Percentiles rank a stretch among this genome's conserved stretches.
Evolutionary conservation across 2,113 vertebrate genomes (phyloP).

Genomic region (Mastomys natalensis): DNA sequence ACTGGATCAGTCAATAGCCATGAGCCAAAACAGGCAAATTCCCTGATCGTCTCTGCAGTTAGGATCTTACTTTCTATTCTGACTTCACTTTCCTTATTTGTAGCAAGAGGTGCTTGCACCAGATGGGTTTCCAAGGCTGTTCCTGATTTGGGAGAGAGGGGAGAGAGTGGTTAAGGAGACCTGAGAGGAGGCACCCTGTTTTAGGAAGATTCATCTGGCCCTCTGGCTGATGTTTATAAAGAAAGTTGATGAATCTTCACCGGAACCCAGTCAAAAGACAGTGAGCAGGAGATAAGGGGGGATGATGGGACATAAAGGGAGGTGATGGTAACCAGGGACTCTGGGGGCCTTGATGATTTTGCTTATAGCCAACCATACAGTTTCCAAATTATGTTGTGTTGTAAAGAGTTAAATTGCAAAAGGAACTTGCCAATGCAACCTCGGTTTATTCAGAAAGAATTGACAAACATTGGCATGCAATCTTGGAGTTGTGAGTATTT

Average conservation of each 20-base stretch:
- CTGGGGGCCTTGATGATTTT: background rate
- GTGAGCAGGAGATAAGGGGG: background rate
- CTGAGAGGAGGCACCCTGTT: background rate
- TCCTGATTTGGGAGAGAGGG: background rate
- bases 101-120: background rate
- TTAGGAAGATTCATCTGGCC: background rate
- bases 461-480: background rate
- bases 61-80: background rate
- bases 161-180: background rate
- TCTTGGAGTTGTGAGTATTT: background rate
- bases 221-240: background rate
- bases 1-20: fast-evolving
- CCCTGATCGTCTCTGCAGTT: background rate
- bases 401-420: background rate
- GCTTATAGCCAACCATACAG: fast-evolving
- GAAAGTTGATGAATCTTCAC: background rate
- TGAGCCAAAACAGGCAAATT: background rate
- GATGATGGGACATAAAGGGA: background rate
- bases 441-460: background rate
- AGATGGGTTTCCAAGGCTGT: background rate
- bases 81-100: background rate
- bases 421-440: background rate
- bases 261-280: background rate
- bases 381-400: background rate
- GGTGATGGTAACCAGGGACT: fast-evolving